A percentile compares a stretch with the other conserved stretches of the same genome.
Evolutionary conservation across 2,113 vertebrate genomes (phyloP).

Genomic region (Tauraco erythrolophus): DNA sequence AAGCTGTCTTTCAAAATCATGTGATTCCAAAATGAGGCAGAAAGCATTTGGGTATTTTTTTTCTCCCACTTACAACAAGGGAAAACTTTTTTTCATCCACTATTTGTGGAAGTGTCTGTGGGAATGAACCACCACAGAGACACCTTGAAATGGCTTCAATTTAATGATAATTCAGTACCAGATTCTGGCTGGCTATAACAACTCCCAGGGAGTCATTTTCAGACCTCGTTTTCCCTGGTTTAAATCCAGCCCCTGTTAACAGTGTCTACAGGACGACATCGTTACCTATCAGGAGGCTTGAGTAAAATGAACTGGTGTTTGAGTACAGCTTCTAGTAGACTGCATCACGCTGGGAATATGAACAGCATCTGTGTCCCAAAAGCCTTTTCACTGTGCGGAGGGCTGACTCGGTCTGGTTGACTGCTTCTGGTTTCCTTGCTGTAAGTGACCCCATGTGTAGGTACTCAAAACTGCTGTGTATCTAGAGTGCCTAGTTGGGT

Average conservation of each 20-base stretch:
- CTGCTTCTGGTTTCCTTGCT: not conserved
- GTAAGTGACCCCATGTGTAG: not conserved
- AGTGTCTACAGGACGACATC: accelerated
- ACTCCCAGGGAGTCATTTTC: not conserved
- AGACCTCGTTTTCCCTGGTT: not conserved
- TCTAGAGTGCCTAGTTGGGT: not conserved
- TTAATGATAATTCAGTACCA: not conserved
- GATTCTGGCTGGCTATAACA: not conserved
- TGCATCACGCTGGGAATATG: not conserved
- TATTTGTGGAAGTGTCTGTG: not conserved
- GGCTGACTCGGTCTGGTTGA: not conserved
- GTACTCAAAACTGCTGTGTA: not conserved
- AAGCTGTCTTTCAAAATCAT: not conserved
- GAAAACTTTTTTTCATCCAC: accelerated
- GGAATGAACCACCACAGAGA: not conserved
- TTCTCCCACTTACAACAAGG: not conserved
- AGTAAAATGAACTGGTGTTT: not conserved
- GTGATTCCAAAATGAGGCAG: not conserved
- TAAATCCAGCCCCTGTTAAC: not conserved
- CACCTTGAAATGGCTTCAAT: not conserved
- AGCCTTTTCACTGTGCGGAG: not conserved
- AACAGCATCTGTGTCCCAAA: not conserved
- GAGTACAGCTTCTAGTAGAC: not conserved
- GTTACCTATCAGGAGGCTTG: not conserved
- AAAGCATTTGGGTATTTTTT: not conserved